A percentile compares a stretch with the other conserved stretches of the same genome.
Conservation (phyloP, 2,888 invertebrate species). For the Xestobium rufovillosum region DNA sequence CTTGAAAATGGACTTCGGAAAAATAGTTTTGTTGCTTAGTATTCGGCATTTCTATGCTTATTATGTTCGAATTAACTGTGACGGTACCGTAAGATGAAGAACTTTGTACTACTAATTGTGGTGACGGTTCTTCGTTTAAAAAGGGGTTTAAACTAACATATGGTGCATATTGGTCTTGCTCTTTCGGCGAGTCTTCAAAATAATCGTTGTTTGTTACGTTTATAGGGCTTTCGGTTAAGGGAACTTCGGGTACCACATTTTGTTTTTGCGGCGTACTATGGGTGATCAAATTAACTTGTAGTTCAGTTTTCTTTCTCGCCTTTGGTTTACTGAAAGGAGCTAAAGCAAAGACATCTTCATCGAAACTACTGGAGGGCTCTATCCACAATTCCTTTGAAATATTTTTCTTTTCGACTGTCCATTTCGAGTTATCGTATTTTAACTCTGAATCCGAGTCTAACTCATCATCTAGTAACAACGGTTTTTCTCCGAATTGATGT, state of each 20-base stretch:
- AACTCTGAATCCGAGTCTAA: constrained; percentile 54
- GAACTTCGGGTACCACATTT: constrained; percentile 1
- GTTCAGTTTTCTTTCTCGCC: constrained; percentile 16
- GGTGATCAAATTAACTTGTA: too few species aligned
- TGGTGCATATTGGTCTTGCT: not conserved
- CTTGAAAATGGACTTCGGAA: constrained; percentile 3
- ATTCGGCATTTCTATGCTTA: constrained; percentile 28
- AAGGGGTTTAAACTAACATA: constrained; percentile 34
- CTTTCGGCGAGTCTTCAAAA: not conserved
- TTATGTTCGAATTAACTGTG: constrained; percentile 34
- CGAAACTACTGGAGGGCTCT: constrained; percentile 35
- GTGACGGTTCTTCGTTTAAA: constrained; percentile 24
- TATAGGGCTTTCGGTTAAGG: not conserved
- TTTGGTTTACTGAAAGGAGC: constrained; percentile 53
- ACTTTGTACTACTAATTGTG: constrained; percentile 18
- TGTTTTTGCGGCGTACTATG: too few species aligned
- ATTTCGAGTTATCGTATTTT: constrained; percentile 30
- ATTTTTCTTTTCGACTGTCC: constrained; percentile 29
- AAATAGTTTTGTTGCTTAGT: constrained; percentile 1
- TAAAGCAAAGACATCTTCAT: constrained; percentile 60
- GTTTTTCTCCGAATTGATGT: constrained; percentile 68
- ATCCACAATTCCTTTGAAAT: constrained; percentile 33
- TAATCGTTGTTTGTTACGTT: too few species aligned
- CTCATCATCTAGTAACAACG: constrained; percentile 69
- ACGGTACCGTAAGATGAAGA: constrained; percentile 34